Evolutionary conservation across 2,888 invertebrate species (phyloP).

Genomic region (Elysia crispata): DNA sequence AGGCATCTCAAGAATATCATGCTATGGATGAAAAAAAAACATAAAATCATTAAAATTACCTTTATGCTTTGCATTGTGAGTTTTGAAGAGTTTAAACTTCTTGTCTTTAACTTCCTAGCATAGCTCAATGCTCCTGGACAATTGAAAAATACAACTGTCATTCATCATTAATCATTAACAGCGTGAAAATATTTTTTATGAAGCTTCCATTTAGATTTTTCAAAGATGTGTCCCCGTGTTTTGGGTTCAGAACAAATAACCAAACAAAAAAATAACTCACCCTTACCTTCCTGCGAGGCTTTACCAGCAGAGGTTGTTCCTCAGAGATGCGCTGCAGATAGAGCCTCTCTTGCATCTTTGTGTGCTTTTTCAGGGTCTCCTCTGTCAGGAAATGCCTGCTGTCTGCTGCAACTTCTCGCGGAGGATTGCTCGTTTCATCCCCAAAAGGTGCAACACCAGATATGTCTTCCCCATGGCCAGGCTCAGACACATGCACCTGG

Average conservation of each 20-base stretch:
- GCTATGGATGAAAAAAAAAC: too few species aligned
- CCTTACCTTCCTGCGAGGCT: constrained; percentile 42
- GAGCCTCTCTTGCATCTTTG: constrained; percentile 52
- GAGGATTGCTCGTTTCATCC: constrained; percentile 44
- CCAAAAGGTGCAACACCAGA: constrained; percentile 46
- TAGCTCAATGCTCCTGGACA: neutral
- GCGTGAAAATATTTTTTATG: neutral
- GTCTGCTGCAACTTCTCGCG: constrained; percentile 45
- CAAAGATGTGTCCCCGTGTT: too few species aligned
- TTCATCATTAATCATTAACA: neutral
- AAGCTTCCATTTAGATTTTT: neutral
- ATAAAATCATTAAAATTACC: too few species aligned
- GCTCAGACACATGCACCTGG: constrained; percentile 51
- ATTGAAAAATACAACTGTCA: neutral
- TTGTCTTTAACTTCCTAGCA: too few species aligned
- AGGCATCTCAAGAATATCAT: too few species aligned
- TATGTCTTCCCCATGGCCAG: constrained; percentile 48
- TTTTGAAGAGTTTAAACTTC: too few species aligned
- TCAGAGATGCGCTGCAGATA: constrained; percentile 51
- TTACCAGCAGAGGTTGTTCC: constrained; percentile 51
- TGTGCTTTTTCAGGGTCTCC: constrained; percentile 51
- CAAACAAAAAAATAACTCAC: too few species aligned
- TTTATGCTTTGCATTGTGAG: too few species aligned
- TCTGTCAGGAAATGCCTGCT: constrained; percentile 50
- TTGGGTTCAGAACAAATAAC: neutral